Evolutionary conservation across 1,140 invertebrate genomes (phyloP).

Genomic region (Drosophila yakuba): DNA sequence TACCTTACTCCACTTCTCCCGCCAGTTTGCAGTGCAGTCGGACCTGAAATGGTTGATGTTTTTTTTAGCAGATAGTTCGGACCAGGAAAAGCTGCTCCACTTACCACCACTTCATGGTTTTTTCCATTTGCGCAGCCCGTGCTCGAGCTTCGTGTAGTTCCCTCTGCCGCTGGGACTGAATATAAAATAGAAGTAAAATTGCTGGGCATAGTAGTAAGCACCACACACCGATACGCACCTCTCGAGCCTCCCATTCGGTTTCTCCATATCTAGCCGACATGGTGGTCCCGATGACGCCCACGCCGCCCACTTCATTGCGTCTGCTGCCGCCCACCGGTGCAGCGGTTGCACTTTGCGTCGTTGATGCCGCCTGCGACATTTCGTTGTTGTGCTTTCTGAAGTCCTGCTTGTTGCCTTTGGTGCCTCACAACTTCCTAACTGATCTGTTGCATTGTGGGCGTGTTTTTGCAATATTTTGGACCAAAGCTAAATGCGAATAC

Average conservation of each 20-base stretch:
- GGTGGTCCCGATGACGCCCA: slow-evolving; percentile 51
- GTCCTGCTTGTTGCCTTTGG: slow-evolving; percentile 9
- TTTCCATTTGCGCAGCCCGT: slow-evolving; percentile 98
- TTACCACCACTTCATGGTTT: slow-evolving; percentile 98
- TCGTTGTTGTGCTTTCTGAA: slow-evolving; percentile 4
- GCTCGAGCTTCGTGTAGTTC: slow-evolving; percentile 96
- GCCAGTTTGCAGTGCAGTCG: slow-evolving; percentile 87
- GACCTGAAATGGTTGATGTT: slow-evolving; percentile 86
- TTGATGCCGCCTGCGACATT: slow-evolving; percentile 69
- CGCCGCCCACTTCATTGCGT: slow-evolving; percentile 49
- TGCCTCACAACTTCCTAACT: slow-evolving; percentile 8
- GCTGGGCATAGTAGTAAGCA: not conserved
- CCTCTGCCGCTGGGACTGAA: slow-evolving; percentile 88
- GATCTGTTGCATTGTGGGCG: slow-evolving; percentile 39
- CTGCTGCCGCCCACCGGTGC: slow-evolving; percentile 47
- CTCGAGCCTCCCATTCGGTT: slow-evolving; percentile 89
- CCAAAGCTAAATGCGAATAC: slow-evolving; percentile 25
- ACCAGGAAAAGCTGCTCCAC: slow-evolving; percentile 1
- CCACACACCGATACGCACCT: slow-evolving; percentile 83
- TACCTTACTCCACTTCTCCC: slow-evolving; percentile 98
- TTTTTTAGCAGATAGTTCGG: slow-evolving; percentile 5
- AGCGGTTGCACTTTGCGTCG: slow-evolving; percentile 56
- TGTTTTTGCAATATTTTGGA: slow-evolving; percentile 6
- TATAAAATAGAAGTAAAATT: not conserved
- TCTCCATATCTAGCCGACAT: slow-evolving; percentile 85